A percentile compares a stretch with the other conserved stretches of the same genome.
Conservation (phyloP, 2,797 vertebrate species). For the Lagodon rhomboides region DNA sequence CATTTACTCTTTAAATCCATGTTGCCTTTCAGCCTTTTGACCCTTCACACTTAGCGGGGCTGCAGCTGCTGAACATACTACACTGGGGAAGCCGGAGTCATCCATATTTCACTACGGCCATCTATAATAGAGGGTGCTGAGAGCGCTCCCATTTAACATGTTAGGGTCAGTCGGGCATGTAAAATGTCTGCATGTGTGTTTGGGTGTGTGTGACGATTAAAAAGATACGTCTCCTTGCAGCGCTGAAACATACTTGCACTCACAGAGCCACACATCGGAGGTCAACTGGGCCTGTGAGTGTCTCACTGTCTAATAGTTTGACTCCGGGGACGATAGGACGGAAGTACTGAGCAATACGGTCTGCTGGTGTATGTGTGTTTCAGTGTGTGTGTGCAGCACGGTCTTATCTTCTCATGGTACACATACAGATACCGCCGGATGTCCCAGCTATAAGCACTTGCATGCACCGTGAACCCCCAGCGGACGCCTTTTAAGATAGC, state of each 20-base stretch:
- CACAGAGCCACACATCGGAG: background rate
- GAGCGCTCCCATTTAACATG: constrained; percentile 31
- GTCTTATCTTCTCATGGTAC: constrained; percentile 18
- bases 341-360: background rate
- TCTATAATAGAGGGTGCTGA: constrained; percentile 45
- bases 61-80: background rate
- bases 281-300: background rate
- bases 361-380: constrained; percentile 8
- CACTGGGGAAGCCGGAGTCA: constrained; percentile 15
- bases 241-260: background rate
- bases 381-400: background rate
- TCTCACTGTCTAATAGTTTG: constrained; percentile 2
- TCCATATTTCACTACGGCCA: constrained; percentile 55
- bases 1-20: constrained; percentile 39
- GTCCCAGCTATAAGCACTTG: background rate
- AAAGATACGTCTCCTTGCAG: background rate
- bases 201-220: constrained; percentile 4
- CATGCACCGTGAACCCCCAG: background rate
- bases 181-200: constrained; percentile 17
- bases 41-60: constrained; percentile 8
- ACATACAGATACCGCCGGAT: background rate
- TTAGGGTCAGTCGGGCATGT: constrained; percentile 9
- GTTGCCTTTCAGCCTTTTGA: constrained; percentile 43
- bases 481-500: constrained; percentile 20
- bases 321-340: background rate